Evolutionary conservation across 2,113 vertebrate genomes (phyloP).

Genomic region (Promerops cafer): DNA sequence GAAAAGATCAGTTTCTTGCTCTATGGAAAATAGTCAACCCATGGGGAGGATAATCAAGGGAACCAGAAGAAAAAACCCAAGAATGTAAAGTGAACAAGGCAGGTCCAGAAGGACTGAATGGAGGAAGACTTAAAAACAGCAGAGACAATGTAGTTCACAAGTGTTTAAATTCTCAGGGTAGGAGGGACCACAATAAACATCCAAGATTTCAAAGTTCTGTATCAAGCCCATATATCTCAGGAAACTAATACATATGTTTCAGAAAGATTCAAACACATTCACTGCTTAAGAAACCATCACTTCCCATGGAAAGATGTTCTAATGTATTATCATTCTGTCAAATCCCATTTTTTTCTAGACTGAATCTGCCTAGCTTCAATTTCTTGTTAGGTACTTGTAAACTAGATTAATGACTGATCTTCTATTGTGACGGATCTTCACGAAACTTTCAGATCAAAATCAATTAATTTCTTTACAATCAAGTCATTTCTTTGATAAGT

Average conservation of each 20-base stretch:
- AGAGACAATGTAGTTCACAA: background rate
- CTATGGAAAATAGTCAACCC: background rate
- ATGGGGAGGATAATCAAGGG: background rate
- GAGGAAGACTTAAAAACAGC: background rate
- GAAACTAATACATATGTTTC: background rate
- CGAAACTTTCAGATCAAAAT: conserved; percentile 11
- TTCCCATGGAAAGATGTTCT: background rate
- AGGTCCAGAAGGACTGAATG: background rate
- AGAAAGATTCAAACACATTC: background rate
- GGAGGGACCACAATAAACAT: background rate
- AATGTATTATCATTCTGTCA: background rate
- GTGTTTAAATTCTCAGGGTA: background rate
- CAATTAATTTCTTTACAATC: background rate
- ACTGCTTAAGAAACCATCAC: background rate
- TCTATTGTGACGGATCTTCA: background rate
- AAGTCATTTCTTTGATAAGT: background rate
- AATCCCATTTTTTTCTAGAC: background rate
- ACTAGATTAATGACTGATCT: background rate
- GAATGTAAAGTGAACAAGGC: background rate
- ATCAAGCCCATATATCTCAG: background rate
- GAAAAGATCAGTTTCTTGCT: background rate
- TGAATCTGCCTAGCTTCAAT: conserved; percentile 13
- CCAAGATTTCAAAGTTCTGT: background rate
- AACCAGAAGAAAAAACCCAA: background rate
- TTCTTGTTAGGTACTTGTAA: conserved; percentile 10